Conservation (phyloP, 2,888 invertebrate genomes). For the Dicycla oo region DNA sequence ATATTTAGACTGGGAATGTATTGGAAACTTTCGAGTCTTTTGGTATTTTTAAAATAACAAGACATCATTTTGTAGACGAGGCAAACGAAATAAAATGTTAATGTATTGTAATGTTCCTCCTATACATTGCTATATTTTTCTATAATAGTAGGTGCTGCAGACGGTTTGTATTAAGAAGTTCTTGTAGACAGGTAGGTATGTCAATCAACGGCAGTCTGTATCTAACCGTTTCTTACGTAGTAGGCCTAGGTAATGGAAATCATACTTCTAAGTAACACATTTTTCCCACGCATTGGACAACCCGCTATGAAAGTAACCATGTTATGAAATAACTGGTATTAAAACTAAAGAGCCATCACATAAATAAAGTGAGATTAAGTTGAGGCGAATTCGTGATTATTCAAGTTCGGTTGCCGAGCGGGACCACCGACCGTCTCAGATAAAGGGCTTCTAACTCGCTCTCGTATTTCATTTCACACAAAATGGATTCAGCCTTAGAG, state of each 20-base stretch:
- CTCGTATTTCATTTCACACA: slow-evolving; percentile 81
- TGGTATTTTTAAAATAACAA: slow-evolving; percentile 54
- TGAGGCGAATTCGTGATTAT: slow-evolving; percentile 75
- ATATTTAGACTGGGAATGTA: slow-evolving; percentile 56
- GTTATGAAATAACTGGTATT: slow-evolving; percentile 61
- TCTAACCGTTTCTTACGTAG: slow-evolving; percentile 14
- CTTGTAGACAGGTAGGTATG: neutral
- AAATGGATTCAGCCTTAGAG: slow-evolving; percentile 80
- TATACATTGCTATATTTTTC: neutral
- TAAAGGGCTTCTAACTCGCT: slow-evolving; percentile 67
- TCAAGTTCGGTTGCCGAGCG: slow-evolving; percentile 68
- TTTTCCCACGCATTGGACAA: slow-evolving; percentile 61
- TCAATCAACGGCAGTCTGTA: too few relatives aligned
- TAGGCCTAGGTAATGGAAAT: slow-evolving; percentile 21
- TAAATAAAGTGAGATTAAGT: slow-evolving; percentile 74
- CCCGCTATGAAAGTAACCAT: slow-evolving; percentile 56
- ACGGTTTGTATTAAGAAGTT: slow-evolving; percentile 22
- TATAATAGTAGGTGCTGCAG: slow-evolving; percentile 5
- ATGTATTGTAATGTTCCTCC: slow-evolving; percentile 27
- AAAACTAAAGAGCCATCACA: slow-evolving; percentile 69
- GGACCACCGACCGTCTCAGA: slow-evolving; percentile 65
- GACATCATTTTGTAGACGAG: slow-evolving; percentile 41
- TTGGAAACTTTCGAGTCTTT: slow-evolving; percentile 44
- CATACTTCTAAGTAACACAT: slow-evolving; percentile 7
- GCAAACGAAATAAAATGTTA: slow-evolving; percentile 53